Base-by-base conservation (phyloP, 2,797 vertebrate genomes). In the Pogoniulus pusillus region DNA sequence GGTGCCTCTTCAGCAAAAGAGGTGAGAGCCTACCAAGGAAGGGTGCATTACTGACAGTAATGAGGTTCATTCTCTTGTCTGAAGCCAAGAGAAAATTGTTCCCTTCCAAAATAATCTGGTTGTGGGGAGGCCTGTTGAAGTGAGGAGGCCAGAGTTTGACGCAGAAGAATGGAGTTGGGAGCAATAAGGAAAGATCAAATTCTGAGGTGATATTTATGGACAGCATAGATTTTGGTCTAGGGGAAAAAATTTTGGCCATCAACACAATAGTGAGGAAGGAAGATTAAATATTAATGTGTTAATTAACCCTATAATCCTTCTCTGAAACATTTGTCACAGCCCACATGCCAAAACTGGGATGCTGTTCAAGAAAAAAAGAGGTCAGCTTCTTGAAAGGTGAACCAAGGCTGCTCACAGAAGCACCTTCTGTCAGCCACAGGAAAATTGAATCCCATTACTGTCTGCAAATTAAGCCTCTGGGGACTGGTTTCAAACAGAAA, bases 401-500 rank as follows among this genome's bases (percentile, higher is more conserved):
- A 90, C 83, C 77, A 68, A 80, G 85, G 91, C 93, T 69, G 90
- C 78, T 91, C 2, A 0, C 75, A 72, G 93, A 85, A 71, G 72
- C 47, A 89, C 73, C 90, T 93, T 93, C 94, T 96, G 95, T 93
- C 91, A 89, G 80, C 51, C 43, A 1, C 76, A 51, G 86, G 69
- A 91, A 94, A 82, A 71, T 90, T 65, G 93, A 96, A 95, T 94
- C 91, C 94, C 90, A 90, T 94, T 93, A 94, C 72, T 8, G 49
- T n/a, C 92, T 92, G 93, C 85, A 96, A 95, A 95, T 96, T 95
- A 94, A 90, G 93, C 81, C 93, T 92, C 93, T 88, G 59, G 91
- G 76, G 95, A 90, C 90, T 6, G 4, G 58, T 90, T 90, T 95
- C 70, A 88, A 77, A 87, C 51, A 86, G 83, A 62, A 95, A 47